Conservation (phyloP, 2,113 vertebrate genomes). For the Globicephala melas region DNA sequence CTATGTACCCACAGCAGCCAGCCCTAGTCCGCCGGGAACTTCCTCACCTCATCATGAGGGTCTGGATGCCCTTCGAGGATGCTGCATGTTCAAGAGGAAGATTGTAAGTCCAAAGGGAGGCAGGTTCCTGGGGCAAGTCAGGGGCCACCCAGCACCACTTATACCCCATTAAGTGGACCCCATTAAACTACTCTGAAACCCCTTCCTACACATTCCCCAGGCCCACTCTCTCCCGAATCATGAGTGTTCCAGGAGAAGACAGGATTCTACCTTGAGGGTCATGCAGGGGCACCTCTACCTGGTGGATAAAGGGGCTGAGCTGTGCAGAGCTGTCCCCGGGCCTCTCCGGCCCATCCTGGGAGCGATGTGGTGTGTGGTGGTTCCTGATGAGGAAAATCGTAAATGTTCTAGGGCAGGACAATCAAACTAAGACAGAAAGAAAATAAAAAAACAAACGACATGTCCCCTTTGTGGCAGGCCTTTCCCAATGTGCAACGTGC, state of each 20-base stretch:
- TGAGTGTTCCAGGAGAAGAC: neutral
- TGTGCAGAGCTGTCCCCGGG: neutral
- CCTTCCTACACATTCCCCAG: neutral
- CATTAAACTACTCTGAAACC: neutral
- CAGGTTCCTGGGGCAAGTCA: no score
- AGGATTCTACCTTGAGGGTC: neutral
- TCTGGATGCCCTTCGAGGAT: neutral
- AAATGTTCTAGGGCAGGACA: no score
- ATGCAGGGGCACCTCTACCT: neutral
- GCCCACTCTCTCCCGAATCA: neutral
- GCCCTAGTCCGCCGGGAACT: neutral
- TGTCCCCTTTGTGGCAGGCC: no score
- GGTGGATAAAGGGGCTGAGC: neutral
- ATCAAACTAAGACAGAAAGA: no score
- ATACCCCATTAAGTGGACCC: neutral
- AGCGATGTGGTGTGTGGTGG: rapidly evolving
- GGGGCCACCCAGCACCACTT: neutral
- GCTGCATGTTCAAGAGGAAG: neutral
- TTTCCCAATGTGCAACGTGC: no score
- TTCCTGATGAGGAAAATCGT: no score
- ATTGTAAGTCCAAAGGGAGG: neutral
- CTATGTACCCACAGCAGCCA: neutral
- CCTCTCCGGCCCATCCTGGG: neutral
- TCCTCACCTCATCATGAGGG: no score
- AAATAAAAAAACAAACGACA: no score